Base-by-base conservation (phyloP, 2,797 vertebrate species). In the Acipenser transmontanus region DNA sequence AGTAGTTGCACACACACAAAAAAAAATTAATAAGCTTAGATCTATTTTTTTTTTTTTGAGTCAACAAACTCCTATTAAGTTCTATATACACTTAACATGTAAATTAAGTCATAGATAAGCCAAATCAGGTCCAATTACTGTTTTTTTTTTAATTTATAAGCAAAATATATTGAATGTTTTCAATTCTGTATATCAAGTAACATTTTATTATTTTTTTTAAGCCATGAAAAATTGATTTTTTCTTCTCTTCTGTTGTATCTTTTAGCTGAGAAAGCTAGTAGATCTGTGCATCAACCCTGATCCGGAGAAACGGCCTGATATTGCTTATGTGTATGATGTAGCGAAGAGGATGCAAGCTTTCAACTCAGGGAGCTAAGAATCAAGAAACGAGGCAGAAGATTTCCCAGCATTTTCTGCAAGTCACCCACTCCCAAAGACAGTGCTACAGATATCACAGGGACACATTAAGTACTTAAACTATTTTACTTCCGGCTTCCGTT, bases 281-380 rank as follows among this genome's bases (percentile, higher is more conserved):
- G 97, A 98, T 76, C 93, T 94, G 85, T 99, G 97, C 90, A 99
- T 99, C 90, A 98, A 93, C 82, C 96, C 95, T 0, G 97, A 98
- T 84, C 95, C 96, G 0, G 96, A 99, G 91, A 97, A 95, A 90
- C 92, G 97, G 81, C 97, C 97, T 50, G 96, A 98, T 80, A 86
- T 98, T 81, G 75, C 93, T 82, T 98, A 98, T 10, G 95, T 99
- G 74, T 99, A 95, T 59, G 92, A 91, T 66, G 88, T 97, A 11
- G 97, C 97, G 14, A 97, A 97, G 76, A 90, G 93, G 66, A 98
- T 99, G 95, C 93, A 96, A 12, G 88, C 83, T 0, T 71, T 87
- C 79, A 93, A 84, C 0, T 78, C 85, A 0, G 88, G 89, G 85
- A 94, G 89, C 87, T 97, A 83, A 89, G 20, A 11, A 1, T 12